A percentile compares a stretch with the other conserved stretches of the same genome.
phyloP scores from a whole-genome alignment of 2,113 vertebrate genomes.

The Malaclemys terrapin region DNA sequence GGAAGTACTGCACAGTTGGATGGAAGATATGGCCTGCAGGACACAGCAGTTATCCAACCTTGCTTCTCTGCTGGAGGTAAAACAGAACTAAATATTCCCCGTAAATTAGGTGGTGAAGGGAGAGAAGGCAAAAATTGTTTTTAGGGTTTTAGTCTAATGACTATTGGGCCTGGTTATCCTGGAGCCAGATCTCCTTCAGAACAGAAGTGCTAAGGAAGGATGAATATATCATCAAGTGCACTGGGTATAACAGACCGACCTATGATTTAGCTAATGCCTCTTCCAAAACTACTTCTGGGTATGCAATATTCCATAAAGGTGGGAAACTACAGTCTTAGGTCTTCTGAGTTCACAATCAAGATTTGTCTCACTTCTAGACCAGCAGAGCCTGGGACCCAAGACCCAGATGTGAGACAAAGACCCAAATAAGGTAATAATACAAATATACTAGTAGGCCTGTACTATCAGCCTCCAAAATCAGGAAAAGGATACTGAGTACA shows the following conservation, averaged over 20 bases:
- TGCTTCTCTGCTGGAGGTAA: background rate
- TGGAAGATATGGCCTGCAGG: background rate
- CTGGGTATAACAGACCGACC: background rate
- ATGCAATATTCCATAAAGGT: background rate
- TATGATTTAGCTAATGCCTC: background rate
- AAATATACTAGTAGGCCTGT: too few species aligned
- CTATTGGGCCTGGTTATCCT: background rate
- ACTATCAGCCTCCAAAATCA: too few species aligned
- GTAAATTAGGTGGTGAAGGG: background rate
- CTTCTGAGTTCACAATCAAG: conserved; percentile 34
- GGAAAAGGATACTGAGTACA: rapidly evolving
- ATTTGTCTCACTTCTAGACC: conserved; percentile 28
- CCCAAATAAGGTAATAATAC: background rate
- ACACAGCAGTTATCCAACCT: background rate
- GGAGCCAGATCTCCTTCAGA: background rate
- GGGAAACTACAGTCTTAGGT: background rate
- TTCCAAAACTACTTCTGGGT: background rate
- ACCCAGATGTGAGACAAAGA: background rate
- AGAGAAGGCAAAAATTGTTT: background rate
- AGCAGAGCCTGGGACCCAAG: background rate
- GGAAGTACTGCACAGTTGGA: background rate
- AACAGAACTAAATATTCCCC: background rate
- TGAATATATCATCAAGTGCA: background rate
- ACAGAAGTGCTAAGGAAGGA: background rate
- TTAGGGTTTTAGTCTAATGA: background rate